Conservation (phyloP, 2,888 invertebrate genomes). For the Habroteleia sp. region DNA sequence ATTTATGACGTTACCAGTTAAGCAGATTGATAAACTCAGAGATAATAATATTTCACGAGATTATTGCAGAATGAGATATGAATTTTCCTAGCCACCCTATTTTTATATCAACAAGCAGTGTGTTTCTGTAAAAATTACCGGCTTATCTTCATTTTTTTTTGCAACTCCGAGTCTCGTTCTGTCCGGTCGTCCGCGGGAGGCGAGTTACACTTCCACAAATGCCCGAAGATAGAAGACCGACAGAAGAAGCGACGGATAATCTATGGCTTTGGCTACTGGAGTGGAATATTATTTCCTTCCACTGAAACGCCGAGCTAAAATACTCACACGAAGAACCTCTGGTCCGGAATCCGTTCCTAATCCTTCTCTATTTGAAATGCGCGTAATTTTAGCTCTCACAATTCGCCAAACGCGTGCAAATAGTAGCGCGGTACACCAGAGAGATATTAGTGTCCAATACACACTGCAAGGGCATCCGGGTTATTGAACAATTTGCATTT, state of each 20-base stretch:
- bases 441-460: constrained; percentile 39
- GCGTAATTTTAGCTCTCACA: constrained; percentile 46
- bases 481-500: constrained; percentile 39
- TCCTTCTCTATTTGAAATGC: constrained; percentile 60
- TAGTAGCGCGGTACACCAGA: constrained; percentile 8
- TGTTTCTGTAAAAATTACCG: constrained; percentile 30
- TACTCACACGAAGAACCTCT: constrained; percentile 24
- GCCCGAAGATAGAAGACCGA: constrained; percentile 46
- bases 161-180: constrained; percentile 9
- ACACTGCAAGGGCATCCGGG: constrained; percentile 9
- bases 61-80: constrained; percentile 7
- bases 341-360: constrained; percentile 49
- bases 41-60: constrained; percentile 20
- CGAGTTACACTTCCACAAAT: constrained; percentile 50
- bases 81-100: constrained; percentile 3
- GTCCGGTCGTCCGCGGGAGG: constrained; percentile 14
- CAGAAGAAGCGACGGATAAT: constrained; percentile 62
- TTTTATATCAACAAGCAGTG: constrained; percentile 4
- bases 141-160: constrained; percentile 54
- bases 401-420: constrained; percentile 37
- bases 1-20: constrained; percentile 8
- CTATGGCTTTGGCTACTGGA: constrained; percentile 64
- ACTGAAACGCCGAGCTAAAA: constrained; percentile 39
- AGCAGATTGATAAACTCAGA: constrained; percentile 9
- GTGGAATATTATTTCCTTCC: constrained; percentile 61